Evolutionary conservation across 2,888 invertebrate species (phyloP), one percentile per base, ranked within the genome.

Genomic region (Drosophila fulvimacula): DNA sequence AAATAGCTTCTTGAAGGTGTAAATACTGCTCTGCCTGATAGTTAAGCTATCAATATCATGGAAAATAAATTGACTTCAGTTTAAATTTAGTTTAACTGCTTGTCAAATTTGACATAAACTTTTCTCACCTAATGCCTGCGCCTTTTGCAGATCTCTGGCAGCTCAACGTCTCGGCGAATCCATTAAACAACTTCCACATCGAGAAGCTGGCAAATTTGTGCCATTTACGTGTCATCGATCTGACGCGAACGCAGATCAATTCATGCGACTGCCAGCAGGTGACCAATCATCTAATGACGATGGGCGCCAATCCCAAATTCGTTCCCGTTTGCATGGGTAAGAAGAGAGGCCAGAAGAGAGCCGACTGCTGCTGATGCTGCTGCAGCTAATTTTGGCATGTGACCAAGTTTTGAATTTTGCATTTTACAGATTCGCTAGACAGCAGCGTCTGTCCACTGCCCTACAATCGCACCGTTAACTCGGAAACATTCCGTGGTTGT

Each of bases 91-190:
- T 10, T 9, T 0, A 27, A 2, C 21, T 39, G 10, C 13, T 19
- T 30, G 5, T 27, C 27, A 53, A 39, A 7, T 19, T 15, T 9
- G 17, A 19, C 49, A 51, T 6, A 0, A 21, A n/a, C 34, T 21
- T 9, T 27, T 3, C 6, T 27, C 3, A 5, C 5, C 6, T 5
- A 3, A 9, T 15, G 5, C 55, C 27, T 63, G 49, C 74, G 5
- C 41, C 56, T 42, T 60, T 55, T 75, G 6, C 39, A 92, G 93
- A 94, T 51, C 87, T 96, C 38, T 83, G 91, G 60, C 92, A 94
- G 53, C 93, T 96, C 64, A 96, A 96, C 83, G 93, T 95, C 44
- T 95, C 95, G 0, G 88, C 92, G 51, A 96, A 96, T 89, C 92
- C 93, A 0, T 92, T 96, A 51, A 83, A 62, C 36, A 75, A 90